These are phyloP conservation scores for Sakesphorus luctuosus DNA, from an alignment of 2,113 vertebrate genomes.

Conservation along the genomic window DNA sequence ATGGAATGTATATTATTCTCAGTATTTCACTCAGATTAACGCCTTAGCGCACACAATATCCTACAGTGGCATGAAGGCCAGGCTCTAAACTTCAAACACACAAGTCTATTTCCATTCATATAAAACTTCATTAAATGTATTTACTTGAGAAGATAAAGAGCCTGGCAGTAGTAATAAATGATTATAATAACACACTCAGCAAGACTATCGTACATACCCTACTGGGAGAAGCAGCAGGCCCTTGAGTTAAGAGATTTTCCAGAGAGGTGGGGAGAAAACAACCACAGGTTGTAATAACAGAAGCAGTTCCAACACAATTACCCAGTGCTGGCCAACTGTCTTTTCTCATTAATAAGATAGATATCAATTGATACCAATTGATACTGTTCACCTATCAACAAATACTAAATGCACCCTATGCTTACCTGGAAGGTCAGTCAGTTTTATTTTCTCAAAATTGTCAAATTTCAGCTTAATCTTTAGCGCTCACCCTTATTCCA, in stretches of 20 bases:
- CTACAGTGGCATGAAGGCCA: neutral
- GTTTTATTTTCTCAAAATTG: neutral
- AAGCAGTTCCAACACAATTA: neutral
- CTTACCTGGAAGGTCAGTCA: neutral
- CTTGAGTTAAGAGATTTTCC: neutral
- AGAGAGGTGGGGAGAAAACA: neutral
- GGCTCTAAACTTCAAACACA: neutral
- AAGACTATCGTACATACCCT: neutral
- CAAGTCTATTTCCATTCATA: neutral
- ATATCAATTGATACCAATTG: accelerated
- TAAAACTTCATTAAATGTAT: neutral
- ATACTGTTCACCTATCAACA: accelerated
- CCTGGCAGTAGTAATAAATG: neutral
- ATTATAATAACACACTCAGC: neutral
- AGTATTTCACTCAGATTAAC: neutral
- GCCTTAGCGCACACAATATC: neutral
- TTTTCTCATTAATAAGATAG: neutral
- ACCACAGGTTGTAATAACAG: neutral
- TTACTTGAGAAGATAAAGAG: neutral
- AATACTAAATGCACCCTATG: neutral
- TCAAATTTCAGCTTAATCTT: neutral
- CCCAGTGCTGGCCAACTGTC: neutral
- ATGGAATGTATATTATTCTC: neutral
- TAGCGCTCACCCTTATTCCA: neutral
- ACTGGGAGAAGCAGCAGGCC: neutral